Evolutionary conservation across 2,113 vertebrate genomes (phyloP).

Genomic region (Alces alces): DNA sequence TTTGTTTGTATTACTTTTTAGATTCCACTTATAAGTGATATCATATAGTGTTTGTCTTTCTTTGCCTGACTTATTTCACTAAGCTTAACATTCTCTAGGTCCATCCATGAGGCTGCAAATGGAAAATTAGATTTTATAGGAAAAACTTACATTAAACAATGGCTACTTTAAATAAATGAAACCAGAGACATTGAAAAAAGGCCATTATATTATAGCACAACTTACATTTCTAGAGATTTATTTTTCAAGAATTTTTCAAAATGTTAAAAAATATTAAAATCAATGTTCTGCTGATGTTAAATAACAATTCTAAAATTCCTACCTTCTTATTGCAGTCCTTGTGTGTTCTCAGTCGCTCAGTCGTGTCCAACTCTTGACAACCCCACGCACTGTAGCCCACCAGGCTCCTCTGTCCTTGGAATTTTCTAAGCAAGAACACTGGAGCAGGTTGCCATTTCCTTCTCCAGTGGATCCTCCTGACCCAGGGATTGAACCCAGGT

Average conservation of each 20-base stretch:
- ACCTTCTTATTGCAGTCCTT: neutral
- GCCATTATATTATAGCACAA: neutral
- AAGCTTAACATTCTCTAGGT: neutral
- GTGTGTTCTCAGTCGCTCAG: neutral
- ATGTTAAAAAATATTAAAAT: neutral
- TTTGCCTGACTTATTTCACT: neutral
- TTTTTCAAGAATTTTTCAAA: neutral
- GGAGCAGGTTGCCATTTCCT: neutral
- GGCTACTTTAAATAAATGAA: conserved; percentile 6
- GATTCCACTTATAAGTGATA: neutral
- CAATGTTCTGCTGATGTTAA: neutral
- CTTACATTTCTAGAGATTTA: neutral
- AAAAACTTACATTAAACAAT: neutral
- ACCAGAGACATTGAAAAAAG: neutral
- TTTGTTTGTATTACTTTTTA: neutral
- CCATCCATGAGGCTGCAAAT: neutral
- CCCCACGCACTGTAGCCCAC: neutral
- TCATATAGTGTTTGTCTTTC: neutral
- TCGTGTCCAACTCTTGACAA: neutral
- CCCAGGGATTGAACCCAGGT: neutral
- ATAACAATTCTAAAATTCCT: conserved; percentile 58
- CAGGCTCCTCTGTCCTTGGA: neutral
- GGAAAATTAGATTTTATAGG: neutral
- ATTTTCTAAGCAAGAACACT: neutral
- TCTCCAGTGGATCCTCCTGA: neutral